Percentiles rank a stretch among this genome's conserved stretches.
These are phyloP conservation scores for Calliphora vicina DNA, from an alignment of 1,140 invertebrate genomes.

Conservation along the genomic window DNA sequence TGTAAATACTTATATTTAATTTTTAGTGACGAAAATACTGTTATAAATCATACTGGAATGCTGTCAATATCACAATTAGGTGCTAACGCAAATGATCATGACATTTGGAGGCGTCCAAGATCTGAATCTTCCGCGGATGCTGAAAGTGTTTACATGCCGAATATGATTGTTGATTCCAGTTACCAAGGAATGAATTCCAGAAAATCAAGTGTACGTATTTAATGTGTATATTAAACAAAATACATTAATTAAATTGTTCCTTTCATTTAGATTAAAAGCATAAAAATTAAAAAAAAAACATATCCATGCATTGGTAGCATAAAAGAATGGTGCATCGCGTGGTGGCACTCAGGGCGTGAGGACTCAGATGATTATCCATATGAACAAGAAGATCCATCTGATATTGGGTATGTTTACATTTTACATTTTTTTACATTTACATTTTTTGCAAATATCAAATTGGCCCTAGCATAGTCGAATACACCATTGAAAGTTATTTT, in stretches of 20 bases:
- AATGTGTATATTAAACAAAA: background rate
- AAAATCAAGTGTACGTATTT: slow-evolving; percentile 58
- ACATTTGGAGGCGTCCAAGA: slow-evolving; percentile 68
- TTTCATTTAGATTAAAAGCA: slow-evolving; percentile 56
- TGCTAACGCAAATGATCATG: slow-evolving; percentile 71
- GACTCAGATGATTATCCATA: slow-evolving; percentile 78
- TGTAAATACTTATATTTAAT: no score
- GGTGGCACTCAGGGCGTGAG: slow-evolving; percentile 85
- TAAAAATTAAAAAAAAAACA: slow-evolving; percentile 58
- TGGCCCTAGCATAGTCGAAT: no score
- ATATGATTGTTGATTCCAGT: slow-evolving; percentile 65
- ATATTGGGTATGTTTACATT: slow-evolving; percentile 70
- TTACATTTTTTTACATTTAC: background rate
- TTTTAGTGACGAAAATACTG: slow-evolving; percentile 68
- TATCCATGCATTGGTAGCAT: slow-evolving; percentile 63
- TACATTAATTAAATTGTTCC: background rate
- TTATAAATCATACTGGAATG: slow-evolving; percentile 57
- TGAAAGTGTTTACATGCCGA: slow-evolving; percentile 76
- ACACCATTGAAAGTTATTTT: no score
- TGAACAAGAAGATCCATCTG: slow-evolving; percentile 73
- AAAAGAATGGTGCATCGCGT: slow-evolving; percentile 82
- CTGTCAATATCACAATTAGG: slow-evolving; percentile 52
- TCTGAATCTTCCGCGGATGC: slow-evolving; percentile 78
- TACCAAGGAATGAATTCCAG: slow-evolving; percentile 61
- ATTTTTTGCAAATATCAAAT: no score